Conservation (phyloP, 1,140 invertebrate species). For the Plectus sambesii region DNA sequence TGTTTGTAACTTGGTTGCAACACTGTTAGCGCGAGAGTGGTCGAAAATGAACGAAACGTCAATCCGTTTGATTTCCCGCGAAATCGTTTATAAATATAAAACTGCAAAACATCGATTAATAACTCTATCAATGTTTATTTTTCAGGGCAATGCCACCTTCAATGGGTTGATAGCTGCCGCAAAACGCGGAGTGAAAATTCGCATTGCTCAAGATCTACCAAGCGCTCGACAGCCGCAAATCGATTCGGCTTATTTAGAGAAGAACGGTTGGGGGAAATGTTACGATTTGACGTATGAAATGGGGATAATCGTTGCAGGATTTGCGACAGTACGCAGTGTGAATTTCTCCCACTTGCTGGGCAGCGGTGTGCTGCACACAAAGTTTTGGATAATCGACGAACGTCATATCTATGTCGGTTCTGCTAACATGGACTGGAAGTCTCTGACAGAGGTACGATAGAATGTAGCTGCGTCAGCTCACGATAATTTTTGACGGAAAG, state of each 20-base stretch:
- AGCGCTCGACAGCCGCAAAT: constrained; percentile 23
- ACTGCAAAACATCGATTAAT: no score
- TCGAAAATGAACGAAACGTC: no score
- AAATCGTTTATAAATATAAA: no score
- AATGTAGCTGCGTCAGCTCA: constrained; percentile 10
- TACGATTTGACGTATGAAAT: no score
- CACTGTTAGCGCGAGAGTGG: no score
- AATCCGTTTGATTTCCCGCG: no score
- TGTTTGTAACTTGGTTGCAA: no score
- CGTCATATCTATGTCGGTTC: constrained; percentile 51
- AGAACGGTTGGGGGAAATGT: constrained; percentile 13
- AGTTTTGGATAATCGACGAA: constrained; percentile 69
- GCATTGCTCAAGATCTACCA: constrained; percentile 31
- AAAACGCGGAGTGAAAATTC: constrained; percentile 33
- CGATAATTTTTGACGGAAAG: no score
- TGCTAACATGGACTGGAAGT: constrained; percentile 66
- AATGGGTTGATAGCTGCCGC: constrained; percentile 27
- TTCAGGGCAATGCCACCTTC: constrained; percentile 31
- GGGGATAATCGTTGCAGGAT: no score
- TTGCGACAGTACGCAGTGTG: constrained; percentile 63
- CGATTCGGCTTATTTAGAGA: constrained; percentile 23
- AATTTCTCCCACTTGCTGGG: constrained; percentile 70
- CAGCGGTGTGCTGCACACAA: constrained; percentile 80
- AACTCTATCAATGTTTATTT: no score
- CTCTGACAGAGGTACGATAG: constrained; percentile 65